phyloP scores from a whole-genome alignment of 2,797 vertebrate species.

The Delichon dasypus region DNA sequence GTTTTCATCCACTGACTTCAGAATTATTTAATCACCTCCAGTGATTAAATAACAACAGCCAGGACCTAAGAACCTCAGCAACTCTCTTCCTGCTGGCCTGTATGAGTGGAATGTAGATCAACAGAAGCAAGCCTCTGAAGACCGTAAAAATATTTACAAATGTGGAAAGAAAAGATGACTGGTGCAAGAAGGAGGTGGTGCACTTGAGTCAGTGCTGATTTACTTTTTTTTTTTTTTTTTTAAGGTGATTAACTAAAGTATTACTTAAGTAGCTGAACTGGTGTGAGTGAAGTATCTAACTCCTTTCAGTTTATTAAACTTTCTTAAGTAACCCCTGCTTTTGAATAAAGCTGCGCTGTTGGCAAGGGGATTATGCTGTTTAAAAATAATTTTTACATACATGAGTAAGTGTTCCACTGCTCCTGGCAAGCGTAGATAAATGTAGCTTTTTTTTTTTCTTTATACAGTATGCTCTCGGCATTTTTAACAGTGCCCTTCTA shows the following conservation, averaged over 20 bases:
- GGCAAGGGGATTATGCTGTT: neutral
- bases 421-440: neutral
- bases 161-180: neutral
- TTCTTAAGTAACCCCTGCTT: neutral
- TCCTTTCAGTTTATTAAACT: neutral
- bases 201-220: neutral
- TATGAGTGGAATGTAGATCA: neutral
- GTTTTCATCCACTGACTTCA: neutral
- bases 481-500: neutral
- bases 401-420: neutral
- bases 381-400: neutral
- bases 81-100: neutral
- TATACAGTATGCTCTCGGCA: neutral
- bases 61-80: neutral
- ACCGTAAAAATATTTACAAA: conserved; percentile 1
- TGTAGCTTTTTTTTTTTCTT: neutral
- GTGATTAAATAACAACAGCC: neutral
- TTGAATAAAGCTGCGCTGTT: neutral
- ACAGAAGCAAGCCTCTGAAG: neutral
- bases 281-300: neutral
- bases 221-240: neutral
- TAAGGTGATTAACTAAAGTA: neutral
- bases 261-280: neutral
- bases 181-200: neutral
- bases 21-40: neutral